phyloP scores from a whole-genome alignment of 2,888 invertebrate genomes.

The Zygothrica quintamaculata region DNA sequence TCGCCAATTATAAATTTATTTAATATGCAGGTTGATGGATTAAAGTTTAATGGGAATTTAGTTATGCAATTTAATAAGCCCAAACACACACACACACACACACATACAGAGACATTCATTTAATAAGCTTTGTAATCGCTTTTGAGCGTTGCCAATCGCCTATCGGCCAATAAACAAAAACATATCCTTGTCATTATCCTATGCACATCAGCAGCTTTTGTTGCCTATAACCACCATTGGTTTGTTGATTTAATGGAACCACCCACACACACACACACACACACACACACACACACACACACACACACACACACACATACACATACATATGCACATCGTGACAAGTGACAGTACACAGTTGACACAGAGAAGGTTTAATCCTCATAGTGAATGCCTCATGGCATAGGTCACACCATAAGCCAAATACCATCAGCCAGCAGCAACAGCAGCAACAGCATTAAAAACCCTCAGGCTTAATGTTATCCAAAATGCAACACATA shows the following conservation, averaged over 20 bases:
- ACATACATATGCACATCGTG: no score
- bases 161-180: no score
- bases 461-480: no score
- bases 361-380: constrained; percentile 48
- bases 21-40: no score
- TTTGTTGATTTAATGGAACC: constrained; percentile 35
- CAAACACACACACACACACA: not conserved
- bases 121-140: constrained; percentile 7
- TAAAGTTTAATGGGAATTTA: no score
- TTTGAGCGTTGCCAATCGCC: not conserved
- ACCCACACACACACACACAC: not conserved
- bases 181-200: no score
- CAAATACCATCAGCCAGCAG: constrained; percentile 5
- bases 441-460: no score
- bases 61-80: no score
- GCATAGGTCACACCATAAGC: constrained; percentile 23
- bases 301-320: constrained; percentile 1
- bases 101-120: not conserved
- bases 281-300: not conserved
- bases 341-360: no score
- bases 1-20: no score
- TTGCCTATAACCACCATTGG: not conserved
- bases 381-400: constrained; percentile 15
- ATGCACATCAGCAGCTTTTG: no score
- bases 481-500: not conserved